phyloP scores from a whole-genome alignment of 2,113 vertebrate genomes.

The Saimiri boliviensis region DNA sequence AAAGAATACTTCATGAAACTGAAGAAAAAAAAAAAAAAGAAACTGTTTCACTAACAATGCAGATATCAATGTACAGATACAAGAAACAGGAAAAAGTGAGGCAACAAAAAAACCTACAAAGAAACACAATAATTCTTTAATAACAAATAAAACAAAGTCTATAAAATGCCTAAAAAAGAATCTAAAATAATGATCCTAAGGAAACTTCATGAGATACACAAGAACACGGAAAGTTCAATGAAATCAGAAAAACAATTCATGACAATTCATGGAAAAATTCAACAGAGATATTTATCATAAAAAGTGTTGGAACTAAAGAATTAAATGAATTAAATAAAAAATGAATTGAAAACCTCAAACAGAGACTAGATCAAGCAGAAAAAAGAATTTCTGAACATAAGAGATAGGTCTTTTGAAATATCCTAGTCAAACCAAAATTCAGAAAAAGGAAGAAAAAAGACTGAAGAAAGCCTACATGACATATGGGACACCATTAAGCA shows the following conservation, averaged over 20 bases:
- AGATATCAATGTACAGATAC: neutral
- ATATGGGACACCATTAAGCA: neutral
- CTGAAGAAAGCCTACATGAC: neutral
- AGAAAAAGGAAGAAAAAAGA: neutral
- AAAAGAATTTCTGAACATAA: neutral
- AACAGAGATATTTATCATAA: neutral
- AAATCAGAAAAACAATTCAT: neutral
- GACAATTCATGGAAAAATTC: neutral
- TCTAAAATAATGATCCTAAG: neutral
- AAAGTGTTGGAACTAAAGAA: neutral
- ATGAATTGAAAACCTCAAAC: neutral
- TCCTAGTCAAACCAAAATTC: neutral
- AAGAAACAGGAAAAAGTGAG: neutral
- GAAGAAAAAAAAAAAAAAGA: neutral
- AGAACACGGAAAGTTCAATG: neutral
- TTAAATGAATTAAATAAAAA: neutral
- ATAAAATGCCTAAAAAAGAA: neutral
- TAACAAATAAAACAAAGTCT: neutral
- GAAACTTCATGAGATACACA: neutral
- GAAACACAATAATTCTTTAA: neutral
- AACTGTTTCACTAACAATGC: neutral
- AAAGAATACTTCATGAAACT: neutral
- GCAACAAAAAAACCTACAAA: neutral
- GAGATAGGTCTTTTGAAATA: neutral
- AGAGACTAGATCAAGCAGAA: neutral